Percentiles rank a stretch among this genome's conserved stretches.
Evolutionary conservation across 2,888 invertebrate genomes (phyloP).

Genomic region (Heliconius hortense): DNA sequence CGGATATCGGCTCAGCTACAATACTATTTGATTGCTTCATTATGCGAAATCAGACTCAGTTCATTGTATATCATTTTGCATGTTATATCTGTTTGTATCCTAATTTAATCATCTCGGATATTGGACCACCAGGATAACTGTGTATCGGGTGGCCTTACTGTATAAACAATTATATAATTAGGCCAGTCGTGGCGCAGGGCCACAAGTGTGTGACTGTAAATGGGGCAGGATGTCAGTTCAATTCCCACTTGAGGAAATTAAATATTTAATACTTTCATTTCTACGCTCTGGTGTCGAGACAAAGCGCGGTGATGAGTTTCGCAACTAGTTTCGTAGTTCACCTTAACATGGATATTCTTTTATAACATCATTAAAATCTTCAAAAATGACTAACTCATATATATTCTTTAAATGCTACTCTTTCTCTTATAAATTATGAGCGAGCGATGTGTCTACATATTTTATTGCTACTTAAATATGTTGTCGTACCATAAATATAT

Average conservation of each 20-base stretch:
- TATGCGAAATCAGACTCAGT: constrained; percentile 72
- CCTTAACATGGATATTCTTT: constrained; percentile 57
- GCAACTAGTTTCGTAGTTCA: constrained; percentile 46
- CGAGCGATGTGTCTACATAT: constrained; percentile 20
- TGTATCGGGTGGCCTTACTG: constrained; percentile 68
- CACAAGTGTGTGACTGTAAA: too few species aligned
- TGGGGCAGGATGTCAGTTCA: too few species aligned
- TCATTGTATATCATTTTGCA: constrained; percentile 80
- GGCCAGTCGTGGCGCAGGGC: too few species aligned
- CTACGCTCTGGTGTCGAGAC: too few species aligned
- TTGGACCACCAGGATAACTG: constrained; percentile 76
- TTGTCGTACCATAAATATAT: constrained; percentile 36
- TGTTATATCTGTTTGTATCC: constrained; percentile 77
- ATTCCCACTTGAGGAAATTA: too few species aligned
- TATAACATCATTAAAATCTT: constrained; percentile 26
- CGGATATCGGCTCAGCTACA: constrained; percentile 57
- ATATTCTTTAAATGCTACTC: constrained; percentile 14
- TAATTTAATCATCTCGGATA: constrained; percentile 81
- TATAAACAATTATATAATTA: constrained; percentile 59
- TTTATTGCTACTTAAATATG: constrained; percentile 35
- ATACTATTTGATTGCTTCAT: constrained; percentile 80
- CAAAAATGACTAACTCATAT: neutral
- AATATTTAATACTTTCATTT: too few species aligned
- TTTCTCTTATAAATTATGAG: constrained; percentile 16
- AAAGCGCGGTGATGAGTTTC: too few species aligned